Conservation (phyloP, 2,113 vertebrate species). For the Cairina moschata region DNA sequence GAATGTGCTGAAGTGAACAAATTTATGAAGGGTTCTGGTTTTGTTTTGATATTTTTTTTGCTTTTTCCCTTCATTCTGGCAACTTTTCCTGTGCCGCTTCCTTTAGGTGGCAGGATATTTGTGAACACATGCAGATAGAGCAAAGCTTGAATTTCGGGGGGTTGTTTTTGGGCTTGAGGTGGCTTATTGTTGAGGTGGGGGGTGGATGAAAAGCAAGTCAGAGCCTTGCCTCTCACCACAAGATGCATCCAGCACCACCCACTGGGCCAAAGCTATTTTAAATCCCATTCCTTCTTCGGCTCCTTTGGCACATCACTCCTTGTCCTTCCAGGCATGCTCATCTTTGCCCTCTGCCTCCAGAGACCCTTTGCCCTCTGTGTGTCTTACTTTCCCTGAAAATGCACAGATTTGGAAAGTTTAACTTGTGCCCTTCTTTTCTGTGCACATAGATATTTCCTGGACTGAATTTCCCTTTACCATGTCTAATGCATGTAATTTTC, state of each 20-base stretch:
- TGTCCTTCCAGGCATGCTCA: fast-evolving
- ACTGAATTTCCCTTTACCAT: neutral
- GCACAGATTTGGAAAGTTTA: fast-evolving
- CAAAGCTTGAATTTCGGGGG: neutral
- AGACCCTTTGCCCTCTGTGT: neutral
- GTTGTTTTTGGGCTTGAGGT: neutral
- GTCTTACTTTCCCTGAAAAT: neutral
- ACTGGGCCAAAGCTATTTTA: neutral
- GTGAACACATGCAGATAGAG: neutral
- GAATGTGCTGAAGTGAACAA: neutral
- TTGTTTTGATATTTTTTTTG: neutral
- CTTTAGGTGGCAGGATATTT: neutral
- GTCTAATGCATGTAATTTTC: neutral
- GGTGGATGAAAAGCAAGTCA: fast-evolving
- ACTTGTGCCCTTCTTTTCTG: neutral
- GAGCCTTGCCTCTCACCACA: neutral
- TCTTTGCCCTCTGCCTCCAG: fast-evolving
- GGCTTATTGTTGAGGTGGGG: fast-evolving
- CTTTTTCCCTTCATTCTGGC: neutral
- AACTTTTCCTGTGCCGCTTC: fast-evolving
- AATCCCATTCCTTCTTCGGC: neutral
- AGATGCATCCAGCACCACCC: neutral
- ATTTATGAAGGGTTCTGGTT: neutral
- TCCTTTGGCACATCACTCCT: neutral
- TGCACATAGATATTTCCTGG: neutral